Evolutionary conservation across 2,888 invertebrate species (phyloP), one percentile per base, ranked within the genome.

Genomic region (Sericinus montela): DNA sequence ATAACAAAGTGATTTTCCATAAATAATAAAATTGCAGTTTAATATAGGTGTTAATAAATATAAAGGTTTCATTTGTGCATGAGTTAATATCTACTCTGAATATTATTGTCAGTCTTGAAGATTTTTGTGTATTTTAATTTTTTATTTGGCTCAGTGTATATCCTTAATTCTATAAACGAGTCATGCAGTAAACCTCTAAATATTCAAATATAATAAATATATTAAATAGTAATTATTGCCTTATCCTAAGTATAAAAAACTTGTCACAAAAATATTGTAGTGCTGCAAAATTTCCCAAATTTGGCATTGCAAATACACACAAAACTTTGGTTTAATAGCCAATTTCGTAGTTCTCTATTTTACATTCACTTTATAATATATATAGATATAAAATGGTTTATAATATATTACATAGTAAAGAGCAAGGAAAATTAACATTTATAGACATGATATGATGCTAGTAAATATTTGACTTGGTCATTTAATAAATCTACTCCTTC

Each of bases 61-160:
- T 50, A 68, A n/a, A 61, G 49, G 58, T 69, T 67, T 59, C 59
- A 69, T 81, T 88, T 88, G 86, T 86, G 84, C 86, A 76, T 61
- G 59, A 71, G 69, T 82, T 85, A 82, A 74, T 78, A 83, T 80
- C 86, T 86, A 85, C 78, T 87, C 80, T 86, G 86, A 87, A 85
- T 86, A 86, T 87, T 87, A 85, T 83, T 80, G 81, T 88, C 88
- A 88, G 88, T 88, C 88, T 88, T 88, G 85, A 83, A 86, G 80
- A 84, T 85, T 86, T 75, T 81, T 84, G 80, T 80, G 78, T 78
- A 65, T 62, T 72, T 73, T 43, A 13, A 16, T 28, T 73, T 74
- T 73, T 69, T 68, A 74, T 80, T 85, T 84, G 85, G 85, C 86
- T 87, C 85, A 80, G 80, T 78, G 75, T 77, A 69, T 69, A 71